A percentile compares a stretch with the other conserved stretches of the same genome.
These are phyloP conservation scores for Oligia latruncula DNA, from an alignment of 2,888 invertebrate genomes.

Conservation along the genomic window DNA sequence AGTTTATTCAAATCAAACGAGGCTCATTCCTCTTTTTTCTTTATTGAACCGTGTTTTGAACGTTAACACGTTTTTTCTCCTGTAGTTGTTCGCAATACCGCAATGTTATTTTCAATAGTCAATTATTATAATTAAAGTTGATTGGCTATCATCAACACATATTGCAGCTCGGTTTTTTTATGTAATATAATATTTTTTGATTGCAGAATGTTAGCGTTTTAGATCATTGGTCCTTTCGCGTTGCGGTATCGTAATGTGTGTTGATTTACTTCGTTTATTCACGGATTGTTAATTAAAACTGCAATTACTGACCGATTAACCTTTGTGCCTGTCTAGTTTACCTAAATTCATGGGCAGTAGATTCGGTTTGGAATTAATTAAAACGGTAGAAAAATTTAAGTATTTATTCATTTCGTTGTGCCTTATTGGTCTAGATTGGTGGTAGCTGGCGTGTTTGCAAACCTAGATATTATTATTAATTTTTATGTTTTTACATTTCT, in stretches of 20 bases:
- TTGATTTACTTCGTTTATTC: constrained; percentile 59
- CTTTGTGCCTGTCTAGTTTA: constrained; percentile 41
- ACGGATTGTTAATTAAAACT: constrained; percentile 65
- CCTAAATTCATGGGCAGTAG: constrained; percentile 34
- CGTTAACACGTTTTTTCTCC: constrained; percentile 61
- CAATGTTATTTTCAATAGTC: constrained; percentile 70
- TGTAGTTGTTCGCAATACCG: constrained; percentile 66
- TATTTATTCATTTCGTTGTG: constrained; percentile 45
- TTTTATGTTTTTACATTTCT: no score
- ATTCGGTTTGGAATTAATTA: constrained; percentile 35
- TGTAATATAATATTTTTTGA: constrained; percentile 50
- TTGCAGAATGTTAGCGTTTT: constrained; percentile 61
- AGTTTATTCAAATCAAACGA: constrained; percentile 27
- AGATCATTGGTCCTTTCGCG: constrained; percentile 53
- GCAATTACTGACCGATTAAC: constrained; percentile 52
- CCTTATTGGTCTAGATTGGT: constrained; percentile 7
- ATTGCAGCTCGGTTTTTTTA: constrained; percentile 66
- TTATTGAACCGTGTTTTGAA: constrained; percentile 51
- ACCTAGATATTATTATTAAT: no score
- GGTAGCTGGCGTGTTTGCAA: not conserved
- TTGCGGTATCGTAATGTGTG: constrained; percentile 56
- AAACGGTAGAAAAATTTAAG: constrained; percentile 14
- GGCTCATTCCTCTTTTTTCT: constrained; percentile 49
- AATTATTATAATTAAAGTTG: constrained; percentile 75
- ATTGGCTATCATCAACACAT: constrained; percentile 70